These are phyloP conservation scores for Hiodon tergisus DNA, from an alignment of 2,113 vertebrate genomes.

Conservation along the genomic window DNA sequence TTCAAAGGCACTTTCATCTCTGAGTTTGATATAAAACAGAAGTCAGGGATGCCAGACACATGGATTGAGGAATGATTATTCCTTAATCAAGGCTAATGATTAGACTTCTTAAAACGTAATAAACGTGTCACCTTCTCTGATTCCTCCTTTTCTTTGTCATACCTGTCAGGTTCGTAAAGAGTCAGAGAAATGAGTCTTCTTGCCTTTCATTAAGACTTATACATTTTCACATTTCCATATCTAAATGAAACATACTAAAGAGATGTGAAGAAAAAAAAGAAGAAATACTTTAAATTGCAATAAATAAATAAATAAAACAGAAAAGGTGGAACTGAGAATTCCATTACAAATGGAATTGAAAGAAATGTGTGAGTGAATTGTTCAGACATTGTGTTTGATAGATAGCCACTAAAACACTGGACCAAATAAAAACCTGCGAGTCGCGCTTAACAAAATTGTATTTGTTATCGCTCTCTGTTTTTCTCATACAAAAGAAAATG, in stretches of 20 bases:
- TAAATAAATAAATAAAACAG: background rate
- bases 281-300: background rate
- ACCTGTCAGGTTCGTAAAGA: slow-evolving; percentile 3
- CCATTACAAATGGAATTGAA: background rate
- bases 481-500: no score
- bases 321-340: background rate
- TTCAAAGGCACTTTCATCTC: slow-evolving; percentile 61
- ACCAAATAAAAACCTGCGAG: no score
- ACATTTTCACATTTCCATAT: background rate
- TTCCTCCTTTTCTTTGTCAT: slow-evolving; percentile 11
- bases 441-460: no score
- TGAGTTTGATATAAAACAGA: slow-evolving; percentile 46
- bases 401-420: no score
- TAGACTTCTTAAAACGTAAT: slow-evolving; percentile 11
- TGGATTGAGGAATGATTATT: slow-evolving; percentile 46
- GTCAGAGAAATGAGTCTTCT: background rate
- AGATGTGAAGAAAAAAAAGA: no score
- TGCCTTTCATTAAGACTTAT: slow-evolving; percentile 6
- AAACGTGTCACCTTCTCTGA: background rate
- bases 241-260: background rate
- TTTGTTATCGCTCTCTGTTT: background rate
- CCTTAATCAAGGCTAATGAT: slow-evolving; percentile 21
- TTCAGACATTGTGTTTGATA: background rate
- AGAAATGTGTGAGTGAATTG: background rate
- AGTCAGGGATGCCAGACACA: slow-evolving; percentile 46